Evolutionary conservation across 2,797 vertebrate genomes (phyloP), one percentile per base, ranked within the genome.

Genomic region (Sphenopsis melanotis): DNA sequence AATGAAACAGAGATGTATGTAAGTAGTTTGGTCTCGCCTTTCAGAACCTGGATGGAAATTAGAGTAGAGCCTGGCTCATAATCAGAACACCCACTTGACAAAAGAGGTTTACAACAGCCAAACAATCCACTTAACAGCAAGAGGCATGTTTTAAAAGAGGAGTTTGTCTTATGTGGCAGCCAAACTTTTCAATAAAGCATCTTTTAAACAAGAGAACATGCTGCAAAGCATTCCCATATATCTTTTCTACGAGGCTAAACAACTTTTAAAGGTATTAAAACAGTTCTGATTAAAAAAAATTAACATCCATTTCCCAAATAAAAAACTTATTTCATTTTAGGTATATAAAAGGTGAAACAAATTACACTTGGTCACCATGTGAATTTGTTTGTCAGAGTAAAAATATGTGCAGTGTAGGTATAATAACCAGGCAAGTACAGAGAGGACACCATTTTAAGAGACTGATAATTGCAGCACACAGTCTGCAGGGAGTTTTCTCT

Each of bases 61-160:
- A 57, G 34, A 57, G 34, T 36, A 57, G 55, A 36, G 23, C 55
- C 34, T 90, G 91, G 84, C 80, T 95, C 29, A 0, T 34, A 57
- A n/a, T 23, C 50, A 84, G 93, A 96, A 97, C 81, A 97, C 60
- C 59, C 61, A 80, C 72, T 93, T 26, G 3, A 79, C 74, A 95
- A 71, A 90, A 78, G 77, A 91, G 30, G 39, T 84, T 78, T 79
- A 89, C 70, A 94, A 86, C 11, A 14, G 83, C 80, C 74, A 95
- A 95, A 91, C 14, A 63, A 93, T 87, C 76, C 14, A 15, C 71
- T 74, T 81, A 89, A 85, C 39, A 85, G 84, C 56, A 87, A 81
- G 70, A 87, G 55, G 60, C 65, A 79, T 65, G 59, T 86, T 92
- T 36, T 90, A 79, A 79, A 88, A 94, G 53, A 94, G 79, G 70